Conservation (phyloP, 2,797 vertebrate genomes). For the Hydrolagus colliei region DNA sequence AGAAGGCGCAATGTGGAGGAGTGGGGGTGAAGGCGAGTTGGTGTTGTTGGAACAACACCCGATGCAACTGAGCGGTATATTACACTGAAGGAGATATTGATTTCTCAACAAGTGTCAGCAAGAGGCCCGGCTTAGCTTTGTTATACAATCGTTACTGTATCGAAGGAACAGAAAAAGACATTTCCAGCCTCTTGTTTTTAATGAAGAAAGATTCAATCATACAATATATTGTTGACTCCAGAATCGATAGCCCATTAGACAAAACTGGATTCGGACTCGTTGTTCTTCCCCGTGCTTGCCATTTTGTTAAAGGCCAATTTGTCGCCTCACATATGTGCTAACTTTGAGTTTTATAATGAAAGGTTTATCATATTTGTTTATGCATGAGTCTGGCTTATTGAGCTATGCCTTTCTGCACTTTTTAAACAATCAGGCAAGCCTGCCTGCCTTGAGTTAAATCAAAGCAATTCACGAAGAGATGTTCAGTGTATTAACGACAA, state of each 20-base stretch:
- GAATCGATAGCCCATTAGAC: background rate
- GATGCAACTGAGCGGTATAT: background rate
- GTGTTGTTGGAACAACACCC: background rate
- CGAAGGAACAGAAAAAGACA: background rate
- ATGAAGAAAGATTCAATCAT: too few relatives aligned
- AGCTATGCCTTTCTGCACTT: background rate
- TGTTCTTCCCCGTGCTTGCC: background rate
- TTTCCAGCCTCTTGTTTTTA: background rate
- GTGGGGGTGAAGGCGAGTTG: background rate
- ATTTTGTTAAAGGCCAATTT: background rate
- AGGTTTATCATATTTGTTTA: background rate
- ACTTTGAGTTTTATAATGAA: conserved; percentile 15
- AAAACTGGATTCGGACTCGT: background rate
- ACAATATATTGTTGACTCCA: background rate
- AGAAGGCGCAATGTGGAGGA: background rate
- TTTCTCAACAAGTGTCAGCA: background rate
- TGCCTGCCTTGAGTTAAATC: background rate
- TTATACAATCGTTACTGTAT: background rate
- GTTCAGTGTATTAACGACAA: conserved; percentile 7
- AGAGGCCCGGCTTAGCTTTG: background rate
- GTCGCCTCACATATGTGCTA: background rate
- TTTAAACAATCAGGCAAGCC: conserved; percentile 4
- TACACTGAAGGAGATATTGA: background rate
- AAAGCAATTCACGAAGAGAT: conserved; percentile 1
- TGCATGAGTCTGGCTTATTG: background rate